These are phyloP conservation scores for Tigriopus californicus DNA, from an alignment of 2,888 invertebrate species.

Conservation along the genomic window DNA sequence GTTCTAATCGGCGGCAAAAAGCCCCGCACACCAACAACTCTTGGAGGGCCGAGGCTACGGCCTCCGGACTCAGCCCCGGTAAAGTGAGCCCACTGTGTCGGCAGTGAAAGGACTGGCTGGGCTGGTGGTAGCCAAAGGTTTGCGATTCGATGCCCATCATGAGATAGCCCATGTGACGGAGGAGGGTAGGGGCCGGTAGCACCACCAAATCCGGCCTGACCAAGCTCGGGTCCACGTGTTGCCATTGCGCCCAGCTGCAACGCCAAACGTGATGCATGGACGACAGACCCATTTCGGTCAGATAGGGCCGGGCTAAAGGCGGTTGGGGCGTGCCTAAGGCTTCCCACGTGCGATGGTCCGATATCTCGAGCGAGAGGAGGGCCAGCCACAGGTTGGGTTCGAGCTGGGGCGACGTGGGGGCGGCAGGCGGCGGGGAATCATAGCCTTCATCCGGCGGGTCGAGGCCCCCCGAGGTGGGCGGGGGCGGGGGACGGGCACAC, in stretches of 20 bases:
- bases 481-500: neutral
- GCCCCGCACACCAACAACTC: constrained; percentile 1
- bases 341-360: neutral
- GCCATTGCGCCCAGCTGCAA: neutral
- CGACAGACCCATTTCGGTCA: neutral
- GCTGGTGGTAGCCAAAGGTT: neutral
- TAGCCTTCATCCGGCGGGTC: neutral
- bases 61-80: neutral
- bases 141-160: constrained; percentile 2
- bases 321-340: neutral
- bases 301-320: neutral
- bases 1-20: constrained; percentile 10
- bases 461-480: neutral
- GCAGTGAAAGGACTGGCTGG: neutral
- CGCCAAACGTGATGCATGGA: too few species aligned
- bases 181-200: neutral
- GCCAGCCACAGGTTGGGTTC: too few species aligned
- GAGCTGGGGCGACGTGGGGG: too few species aligned
- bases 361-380: neutral
- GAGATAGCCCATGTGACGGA: neutral
- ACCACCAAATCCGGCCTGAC: neutral
- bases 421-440: neutral
- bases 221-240: neutral
- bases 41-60: neutral
- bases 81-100: neutral